Evolutionary conservation across 1,140 invertebrate species (phyloP), one percentile per base, ranked within the genome.

Genomic region (Rhopalosiphum padi): DNA sequence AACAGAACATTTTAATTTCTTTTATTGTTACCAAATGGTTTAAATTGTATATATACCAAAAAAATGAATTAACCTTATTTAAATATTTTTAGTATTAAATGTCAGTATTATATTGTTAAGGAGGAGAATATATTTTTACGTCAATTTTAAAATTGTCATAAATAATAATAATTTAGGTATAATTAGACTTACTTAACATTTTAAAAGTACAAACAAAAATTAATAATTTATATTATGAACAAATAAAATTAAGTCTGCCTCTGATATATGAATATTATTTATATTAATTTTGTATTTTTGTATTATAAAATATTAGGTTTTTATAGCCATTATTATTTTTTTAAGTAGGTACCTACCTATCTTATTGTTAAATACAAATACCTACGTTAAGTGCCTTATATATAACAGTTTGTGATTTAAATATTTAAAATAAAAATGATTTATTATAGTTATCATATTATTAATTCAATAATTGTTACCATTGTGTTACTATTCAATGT

Each of bases 201-300:
- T 18, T 51, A 48, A 91, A 82, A 92, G 90, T 92, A 92, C 68
- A 92, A 82, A 91, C 11, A 60, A 46, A 55, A 77, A 48, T 91
- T n/a, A 91, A 77, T 30, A 91, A 46, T n/a, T 77, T 91, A 82
- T 41, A 77, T 51, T 23, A 83, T 37, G 48, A 85, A 86, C 35
- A 86, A 93, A 85, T 90, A 43, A 43, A 90, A n/a, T n/a, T 43
- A 92, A 85, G 77, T 86, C 90, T 83, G 60, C 68, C 90, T 92
- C 68, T 23, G 25, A 86, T 85, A 25, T 93, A 93, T 53, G 30
- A 93, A 93, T 30, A 92, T 48, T 93, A 85, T 85, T 37, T 41
- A 23, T 93, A 85, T 55, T 83, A 43, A 55, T 93, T 93, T 86
- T 93, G 22, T 93, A 93, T 86, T 93, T 93, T 93, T 93, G 91